A percentile compares a stretch with the other conserved stretches of the same genome.
phyloP scores from a whole-genome alignment of 2,888 invertebrate species.

The Tridacna gigas region DNA sequence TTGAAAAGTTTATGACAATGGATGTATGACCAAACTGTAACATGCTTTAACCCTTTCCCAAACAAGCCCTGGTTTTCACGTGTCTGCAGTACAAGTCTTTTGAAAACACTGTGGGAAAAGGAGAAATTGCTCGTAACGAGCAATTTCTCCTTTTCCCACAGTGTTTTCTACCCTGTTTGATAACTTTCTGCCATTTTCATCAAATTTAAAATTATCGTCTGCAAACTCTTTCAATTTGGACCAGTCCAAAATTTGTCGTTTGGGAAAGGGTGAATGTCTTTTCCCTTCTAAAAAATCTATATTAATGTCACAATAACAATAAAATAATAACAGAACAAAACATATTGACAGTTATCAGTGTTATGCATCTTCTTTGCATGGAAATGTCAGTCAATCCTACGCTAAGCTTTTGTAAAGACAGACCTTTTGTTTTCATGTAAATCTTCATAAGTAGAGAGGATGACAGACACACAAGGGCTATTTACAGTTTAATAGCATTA shows the following conservation, averaged over 20 bases:
- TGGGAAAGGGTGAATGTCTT: not conserved
- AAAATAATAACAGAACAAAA: no score
- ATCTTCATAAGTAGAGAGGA: conserved; percentile 12
- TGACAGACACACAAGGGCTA: conserved; percentile 26
- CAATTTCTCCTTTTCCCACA: conserved; percentile 5
- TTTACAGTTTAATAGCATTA: conserved; percentile 24
- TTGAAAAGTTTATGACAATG: no score
- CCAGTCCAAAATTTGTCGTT: no score
- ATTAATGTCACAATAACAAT: no score
- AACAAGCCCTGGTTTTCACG: no score
- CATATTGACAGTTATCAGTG: not conserved
- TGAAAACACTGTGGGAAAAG: not conserved
- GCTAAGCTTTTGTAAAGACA: not conserved
- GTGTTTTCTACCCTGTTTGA: no score
- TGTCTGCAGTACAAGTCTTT: no score
- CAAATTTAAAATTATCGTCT: no score
- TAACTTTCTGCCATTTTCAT: no score
- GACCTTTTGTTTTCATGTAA: conserved; percentile 4
- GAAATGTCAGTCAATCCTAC: not conserved
- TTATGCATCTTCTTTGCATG: not conserved
- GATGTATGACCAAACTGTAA: no score
- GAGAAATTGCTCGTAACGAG: not conserved
- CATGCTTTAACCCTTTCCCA: no score
- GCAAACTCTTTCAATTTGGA: no score
- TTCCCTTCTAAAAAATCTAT: not conserved